Evolutionary conservation across 2,113 vertebrate genomes (phyloP).

Genomic region (Brevimyrus niger): DNA sequence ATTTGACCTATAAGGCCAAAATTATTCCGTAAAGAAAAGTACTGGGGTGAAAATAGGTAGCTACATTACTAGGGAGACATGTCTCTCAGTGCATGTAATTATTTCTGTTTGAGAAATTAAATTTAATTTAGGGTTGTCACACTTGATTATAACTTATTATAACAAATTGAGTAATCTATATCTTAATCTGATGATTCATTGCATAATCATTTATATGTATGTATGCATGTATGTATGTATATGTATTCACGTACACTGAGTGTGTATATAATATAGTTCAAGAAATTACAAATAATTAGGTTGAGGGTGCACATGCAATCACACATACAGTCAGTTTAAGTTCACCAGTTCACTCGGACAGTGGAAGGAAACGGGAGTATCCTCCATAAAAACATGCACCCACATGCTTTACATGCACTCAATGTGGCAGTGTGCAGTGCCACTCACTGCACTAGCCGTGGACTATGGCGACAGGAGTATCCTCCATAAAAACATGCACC

Average conservation of each 20-base stretch:
- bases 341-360: neutral
- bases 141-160: neutral
- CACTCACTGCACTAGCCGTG: neutral
- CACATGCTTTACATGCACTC: neutral
- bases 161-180: neutral
- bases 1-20: neutral
- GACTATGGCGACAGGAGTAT: neutral
- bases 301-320: neutral
- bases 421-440: neutral
- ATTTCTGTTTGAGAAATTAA: neutral
- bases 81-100: neutral
- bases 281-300: too few species aligned
- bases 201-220: too few species aligned
- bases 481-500: neutral
- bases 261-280: too few species aligned
- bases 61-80: neutral
- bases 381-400: neutral
- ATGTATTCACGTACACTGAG: too few species aligned
- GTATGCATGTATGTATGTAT: too few species aligned
- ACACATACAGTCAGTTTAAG: neutral
- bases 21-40: neutral
- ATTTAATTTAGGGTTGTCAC: neutral
- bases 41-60: neutral
- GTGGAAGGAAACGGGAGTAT: neutral
- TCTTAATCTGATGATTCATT: neutral